Base-by-base conservation (phyloP, 2,113 vertebrate species). In the Dicaeum eximium region DNA sequence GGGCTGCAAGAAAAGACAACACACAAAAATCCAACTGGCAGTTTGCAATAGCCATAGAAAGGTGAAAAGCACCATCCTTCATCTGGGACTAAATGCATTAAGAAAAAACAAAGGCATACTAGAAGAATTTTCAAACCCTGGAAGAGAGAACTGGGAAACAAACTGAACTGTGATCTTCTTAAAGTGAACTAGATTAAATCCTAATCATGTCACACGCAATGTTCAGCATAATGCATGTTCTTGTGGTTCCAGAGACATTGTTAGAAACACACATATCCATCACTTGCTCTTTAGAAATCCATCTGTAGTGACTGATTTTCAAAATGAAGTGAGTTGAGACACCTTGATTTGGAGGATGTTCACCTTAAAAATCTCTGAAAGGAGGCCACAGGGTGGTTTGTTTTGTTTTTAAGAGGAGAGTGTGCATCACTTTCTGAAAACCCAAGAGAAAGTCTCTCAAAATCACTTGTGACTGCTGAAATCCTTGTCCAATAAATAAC, bases 401-500 rank as follows among this genome's bases (percentile, higher is more conserved):
- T 2, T 38, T 65, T 69, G n/a, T 38, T 80, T 57, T 53, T 44
- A 33, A 44, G 19, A 67, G 18, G 3, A 88, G 8, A 72, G 3
- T 7, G 9, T 56, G 38, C 35, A 42, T 58, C 38, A 40, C 24
- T 74, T 74, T 51, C 44, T 91, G 71, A 80, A 75, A 96, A 70
- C 4, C 2, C n/a, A 15, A 25, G 72, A 23, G 1, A 42, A 38
- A 33, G 38, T 19, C 27, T 86, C 75, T 54, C 42, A 85, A 86
- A 82, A 86, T 83, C 56, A 50, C 38, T 83, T 65, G 54, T 79
- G 75, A 62, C 66, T 88, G 31, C n/a, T 27, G 62, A 94, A 90
- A 47, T 73, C 90, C 64, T 82, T 54, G 27, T 58, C 75, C 51
- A 88, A 67, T 84, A 92, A 80, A 80, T 62, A 90, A 86, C 45